Percentiles rank a stretch among this genome's conserved stretches.
Conservation (phyloP, 2,888 invertebrate species). For the Drosophila ezoana region DNA sequence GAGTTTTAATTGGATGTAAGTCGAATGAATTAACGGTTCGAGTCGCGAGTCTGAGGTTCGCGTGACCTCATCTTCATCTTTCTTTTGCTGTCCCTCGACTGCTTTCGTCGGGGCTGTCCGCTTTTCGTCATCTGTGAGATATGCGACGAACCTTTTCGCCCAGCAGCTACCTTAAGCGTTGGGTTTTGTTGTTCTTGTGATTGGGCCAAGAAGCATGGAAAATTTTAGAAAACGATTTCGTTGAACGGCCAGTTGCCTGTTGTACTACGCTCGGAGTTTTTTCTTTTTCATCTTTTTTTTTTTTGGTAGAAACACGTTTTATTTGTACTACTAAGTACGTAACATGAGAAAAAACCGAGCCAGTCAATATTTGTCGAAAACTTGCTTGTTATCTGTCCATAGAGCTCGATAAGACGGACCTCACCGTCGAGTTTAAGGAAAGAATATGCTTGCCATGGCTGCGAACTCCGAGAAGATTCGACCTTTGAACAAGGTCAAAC, state of each 20-base stretch:
- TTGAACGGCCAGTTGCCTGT: constrained; percentile 36
- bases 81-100: not conserved
- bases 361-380: constrained; percentile 40
- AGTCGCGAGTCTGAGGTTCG: constrained; percentile 12
- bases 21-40: constrained; percentile 22
- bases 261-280: too few relatives aligned
- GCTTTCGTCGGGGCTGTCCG: constrained; percentile 1
- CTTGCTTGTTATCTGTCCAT: constrained; percentile 21
- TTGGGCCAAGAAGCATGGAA: constrained; percentile 34
- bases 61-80: constrained; percentile 36
- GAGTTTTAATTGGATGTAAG: constrained; percentile 49
- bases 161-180: constrained; percentile 23
- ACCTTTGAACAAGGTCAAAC: not conserved
- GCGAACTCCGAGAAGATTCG: not conserved
- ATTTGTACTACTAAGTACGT: constrained; percentile 49
- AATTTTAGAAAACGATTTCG: constrained; percentile 42
- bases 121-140: constrained; percentile 4
- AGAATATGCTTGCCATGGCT: not conserved
- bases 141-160: constrained; percentile 26
- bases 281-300: not conserved
- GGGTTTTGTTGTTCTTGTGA: constrained; percentile 7
- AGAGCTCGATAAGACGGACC: constrained; percentile 31
- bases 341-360: constrained; percentile 10
- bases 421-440: not conserved
- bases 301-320: constrained; percentile 41